A percentile compares a stretch with the other conserved stretches of the same genome.
Conservation (phyloP, 53 echinoderm and acorn worm species). For the Apostichopus leukothele region DNA sequence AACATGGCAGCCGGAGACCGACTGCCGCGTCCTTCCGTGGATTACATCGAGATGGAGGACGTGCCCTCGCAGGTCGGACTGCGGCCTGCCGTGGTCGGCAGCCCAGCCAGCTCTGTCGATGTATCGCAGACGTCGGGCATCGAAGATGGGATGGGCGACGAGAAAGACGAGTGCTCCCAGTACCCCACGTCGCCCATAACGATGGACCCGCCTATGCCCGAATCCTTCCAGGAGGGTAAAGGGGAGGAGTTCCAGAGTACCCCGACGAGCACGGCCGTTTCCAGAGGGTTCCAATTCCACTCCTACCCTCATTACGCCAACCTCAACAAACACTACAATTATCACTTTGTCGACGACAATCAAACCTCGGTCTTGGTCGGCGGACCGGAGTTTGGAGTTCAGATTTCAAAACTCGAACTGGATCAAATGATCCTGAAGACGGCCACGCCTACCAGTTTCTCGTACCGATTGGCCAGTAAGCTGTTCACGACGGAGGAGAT, state of each 20-base stretch:
- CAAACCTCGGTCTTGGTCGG: slow-evolving; percentile 44
- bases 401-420: slow-evolving; percentile 56
- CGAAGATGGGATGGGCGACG: background rate
- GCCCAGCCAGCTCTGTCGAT: background rate
- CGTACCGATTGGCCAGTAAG: slow-evolving; percentile 71
- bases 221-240: background rate
- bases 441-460: slow-evolving; percentile 59
- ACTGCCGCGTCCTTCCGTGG: slow-evolving; percentile 12
- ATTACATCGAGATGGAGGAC: slow-evolving; percentile 41
- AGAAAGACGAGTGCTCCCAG: slow-evolving; percentile 33
- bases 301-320: slow-evolving; percentile 20
- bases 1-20: background rate
- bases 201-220: slow-evolving; percentile 13
- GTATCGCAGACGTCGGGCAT: background rate
- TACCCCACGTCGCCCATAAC: slow-evolving; percentile 35
- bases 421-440: slow-evolving; percentile 72
- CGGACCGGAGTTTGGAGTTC: slow-evolving; percentile 33
- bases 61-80: slow-evolving; percentile 40
- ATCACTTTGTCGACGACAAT: slow-evolving; percentile 52
- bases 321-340: slow-evolving; percentile 45
- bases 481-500: slow-evolving; percentile 70
- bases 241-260: background rate
- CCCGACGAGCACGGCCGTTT: background rate
- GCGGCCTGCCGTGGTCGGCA: background rate
- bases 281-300: background rate